These are phyloP conservation scores for Seriola rivoliana DNA, from an alignment of 2,113 vertebrate species.

Conservation along the genomic window DNA sequence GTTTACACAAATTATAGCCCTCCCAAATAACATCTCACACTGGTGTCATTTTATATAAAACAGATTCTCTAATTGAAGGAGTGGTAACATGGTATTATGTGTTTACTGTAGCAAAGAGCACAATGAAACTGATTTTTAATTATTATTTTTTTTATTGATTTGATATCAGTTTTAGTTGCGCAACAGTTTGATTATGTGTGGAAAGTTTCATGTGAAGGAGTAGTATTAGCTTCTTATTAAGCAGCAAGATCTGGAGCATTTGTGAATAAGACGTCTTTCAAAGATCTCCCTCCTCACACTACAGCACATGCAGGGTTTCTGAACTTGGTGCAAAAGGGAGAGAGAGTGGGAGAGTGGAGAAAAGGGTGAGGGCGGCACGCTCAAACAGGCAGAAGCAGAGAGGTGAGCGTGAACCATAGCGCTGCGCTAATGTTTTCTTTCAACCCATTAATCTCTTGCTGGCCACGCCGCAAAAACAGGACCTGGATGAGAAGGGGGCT, in stretches of 20 bases:
- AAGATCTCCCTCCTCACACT: not conserved
- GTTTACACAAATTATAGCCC: not conserved
- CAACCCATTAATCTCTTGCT: constrained; percentile 70
- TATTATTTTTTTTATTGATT: not conserved
- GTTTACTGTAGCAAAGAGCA: not conserved
- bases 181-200: not conserved
- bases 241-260: not conserved
- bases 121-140: not conserved
- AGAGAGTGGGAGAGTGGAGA: not conserved
- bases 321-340: not conserved
- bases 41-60: not conserved
- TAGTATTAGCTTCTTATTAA: constrained; percentile 1
- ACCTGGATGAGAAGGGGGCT: constrained; percentile 59
- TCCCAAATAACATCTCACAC: not conserved
- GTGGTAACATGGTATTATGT: not conserved
- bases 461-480: constrained; percentile 62
- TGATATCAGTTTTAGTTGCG: not conserved
- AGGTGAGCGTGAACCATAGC: constrained; percentile 50
- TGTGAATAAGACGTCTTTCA: constrained; percentile 19
- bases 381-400: constrained; percentile 38
- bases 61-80: not conserved
- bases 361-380: constrained; percentile 8
- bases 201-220: not conserved
- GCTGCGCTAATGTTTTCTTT: constrained; percentile 69
- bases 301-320: not conserved